Base-by-base conservation (phyloP, 2,113 vertebrate genomes). In the Pithys albifrons region DNA sequence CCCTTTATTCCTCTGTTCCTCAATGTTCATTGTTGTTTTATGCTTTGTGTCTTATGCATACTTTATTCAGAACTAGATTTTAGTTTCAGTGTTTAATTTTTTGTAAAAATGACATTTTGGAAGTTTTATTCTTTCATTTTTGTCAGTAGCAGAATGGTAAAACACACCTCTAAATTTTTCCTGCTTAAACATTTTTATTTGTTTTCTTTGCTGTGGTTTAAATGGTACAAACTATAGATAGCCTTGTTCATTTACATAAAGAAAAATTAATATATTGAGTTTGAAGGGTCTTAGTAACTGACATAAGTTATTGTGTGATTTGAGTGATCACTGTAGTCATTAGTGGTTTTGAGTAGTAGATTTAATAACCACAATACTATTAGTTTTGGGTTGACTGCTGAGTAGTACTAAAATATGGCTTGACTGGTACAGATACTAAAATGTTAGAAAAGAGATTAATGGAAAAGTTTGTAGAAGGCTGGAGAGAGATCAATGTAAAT, bases 121-220 rank as follows among this genome's bases (percentile, higher is more conserved):
- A 19, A 69, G 24, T 89, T 79, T 33, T 85, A 0, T 9, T 58
- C 1, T 4, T 64, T 3, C 64, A 1, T 78, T 75, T 88, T 13
- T 58, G 10, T 80, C 10, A 22, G 10, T 33, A 51, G 12, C 20
- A 52, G 7, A 25, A 8, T 51, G 27, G 13, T 3, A 0, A 0
- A 7, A 71, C 59, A 1, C 1, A 27, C 3, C 1, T 10, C 10
- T 48, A 45, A 39, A 7, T 70, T 17, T 51, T 65, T 54, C 12
- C 14, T 24, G 6, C 14, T 39, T 13, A 33, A 23, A 17, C 6
- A 3, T n/a, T 83, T 58, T 48, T 35, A 6, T 59, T 64, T 64
- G 28, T 41, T 1, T 2, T 64, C 31, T 78, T n/a, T 69, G 28
- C 8, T n/a, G 12, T 70, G 25, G 3, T 16, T 78, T 75, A 24